phyloP scores from a whole-genome alignment of 1,140 invertebrate species.

The Dufourea novaeangliae region DNA sequence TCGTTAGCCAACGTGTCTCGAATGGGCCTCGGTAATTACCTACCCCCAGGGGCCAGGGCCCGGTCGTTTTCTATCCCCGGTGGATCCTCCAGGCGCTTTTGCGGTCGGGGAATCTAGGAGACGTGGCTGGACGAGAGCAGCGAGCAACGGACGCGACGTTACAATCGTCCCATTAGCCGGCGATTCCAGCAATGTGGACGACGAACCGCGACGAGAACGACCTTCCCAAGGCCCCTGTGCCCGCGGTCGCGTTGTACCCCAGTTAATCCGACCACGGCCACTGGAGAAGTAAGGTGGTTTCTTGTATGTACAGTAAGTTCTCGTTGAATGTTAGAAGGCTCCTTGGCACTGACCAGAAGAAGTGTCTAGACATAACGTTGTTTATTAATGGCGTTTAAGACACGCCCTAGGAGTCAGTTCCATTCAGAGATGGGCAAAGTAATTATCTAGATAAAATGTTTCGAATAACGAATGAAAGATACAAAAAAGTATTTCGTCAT shows the following conservation, averaged over 20 bases:
- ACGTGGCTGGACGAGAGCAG: too few relatives aligned
- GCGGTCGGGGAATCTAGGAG: conserved; percentile 23
- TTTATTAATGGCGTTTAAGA: neutral
- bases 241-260: neutral
- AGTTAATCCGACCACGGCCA: conserved; percentile 36
- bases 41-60: neutral
- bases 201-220: conserved; percentile 56
- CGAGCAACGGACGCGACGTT: conserved; percentile 17
- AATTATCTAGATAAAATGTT: too few relatives aligned
- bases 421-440: too few relatives aligned
- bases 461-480: too few relatives aligned
- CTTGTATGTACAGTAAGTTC: too few relatives aligned
- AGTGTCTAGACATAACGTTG: neutral
- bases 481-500: too few relatives aligned
- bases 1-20: conserved; percentile 26
- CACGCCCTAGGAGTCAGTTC: too few relatives aligned
- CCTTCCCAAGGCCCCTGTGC: conserved; percentile 69
- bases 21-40: conserved; percentile 51
- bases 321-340: too few relatives aligned
- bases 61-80: conserved; percentile 34
- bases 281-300: conserved; percentile 11
- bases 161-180: conserved; percentile 61
- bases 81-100: conserved; percentile 41
- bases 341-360: too few relatives aligned
- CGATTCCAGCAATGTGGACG: conserved; percentile 66